Evolutionary conservation across 2,888 invertebrate species (phyloP), one percentile per base, ranked within the genome.

Genomic region (Helicoverpa assulta): DNA sequence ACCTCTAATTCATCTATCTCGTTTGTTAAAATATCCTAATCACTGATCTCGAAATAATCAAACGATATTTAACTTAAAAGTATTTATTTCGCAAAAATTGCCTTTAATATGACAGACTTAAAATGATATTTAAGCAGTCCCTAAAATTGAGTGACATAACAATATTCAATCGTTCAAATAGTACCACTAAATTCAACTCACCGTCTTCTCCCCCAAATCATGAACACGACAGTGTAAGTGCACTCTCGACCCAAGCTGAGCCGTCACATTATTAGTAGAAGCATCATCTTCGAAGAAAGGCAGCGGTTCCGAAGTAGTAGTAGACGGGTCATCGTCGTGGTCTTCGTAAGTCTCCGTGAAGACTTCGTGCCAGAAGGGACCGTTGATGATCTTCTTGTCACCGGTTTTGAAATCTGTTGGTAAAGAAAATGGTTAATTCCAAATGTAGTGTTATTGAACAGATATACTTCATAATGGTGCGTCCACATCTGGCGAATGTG

Each of bases 201-300:
- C 97, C 87, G 97, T 97, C 90, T 97, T 97, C 78, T 97, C 97
- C 47, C 97, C 97, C 70, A 97, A 92, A 78, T 97, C 97, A 83
- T 97, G 97, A 33, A 97, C 97, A 73, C 96, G 93, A 86, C 97
- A 97, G 83, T 97, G 97, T 61, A 97, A 89, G 78, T 97, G 95
- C 5, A 97, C 97, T 40, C 96, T 95, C 65, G 96, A 96, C 5
- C 97, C 97, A 12, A 97, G 88, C 85, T 97, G 97, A 0, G 97
- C 96, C 14, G 97, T 97, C 82, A 97, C 96, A 86, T 97, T 97
- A 87, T 97, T 97, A 1, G 97, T 96, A 6, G 96, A 96, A 18
- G 96, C 95, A 54, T 94, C 95, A 85, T 97, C 97, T 85, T 97
- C 97, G 89, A 98, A 98, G 91, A 97, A 97, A 0, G 98, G 97